Evolutionary conservation across 1,140 invertebrate genomes (phyloP), one percentile per base, ranked within the genome.

Genomic region (Ips nitidus): DNA sequence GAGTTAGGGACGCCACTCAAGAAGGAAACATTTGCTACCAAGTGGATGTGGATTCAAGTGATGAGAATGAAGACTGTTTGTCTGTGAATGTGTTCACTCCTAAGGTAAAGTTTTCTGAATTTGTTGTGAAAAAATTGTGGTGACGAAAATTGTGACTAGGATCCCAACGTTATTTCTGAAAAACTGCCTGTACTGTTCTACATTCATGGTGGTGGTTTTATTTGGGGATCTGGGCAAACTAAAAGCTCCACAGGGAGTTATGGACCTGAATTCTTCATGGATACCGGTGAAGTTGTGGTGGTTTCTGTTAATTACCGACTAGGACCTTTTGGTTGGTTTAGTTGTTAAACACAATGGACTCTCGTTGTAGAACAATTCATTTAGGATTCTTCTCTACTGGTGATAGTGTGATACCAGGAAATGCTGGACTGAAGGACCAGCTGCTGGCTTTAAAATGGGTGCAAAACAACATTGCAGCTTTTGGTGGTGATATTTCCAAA

Each of bases 321-420:
- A 42, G 70, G 70, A 56, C 64, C 64, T 5, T 71, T 71, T 67
- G 70, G 70, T 71, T 58, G 50, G 59, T 47, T n/a, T 42, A n/a
- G 37, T 38, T 45, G 7, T 41, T 60, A 60, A 8, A 2, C 41
- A 2, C 2, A 37, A 0, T 41, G 38, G 1, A 8, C 6, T 5
- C 4, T 56, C 5, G 39, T 2, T 3, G 2, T 42, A 4, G 4
- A 65, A 52, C 53, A 65, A 65, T 47, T 62, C 4, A 58, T 60
- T 38, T 7, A 70, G 69, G 69, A n/a, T 70, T 70, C 56, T 52
- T 70, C 45, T 57, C 69, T n/a, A 70, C 69, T 70, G 69, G 69
- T n/a, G 69, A 70, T 47, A 45, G 37, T 3, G 57, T 70, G 6
- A 70, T 70, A 42, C 69, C 61, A 42, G 69, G 69, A 52, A 70